Percentiles rank a stretch among this genome's conserved stretches.
These are phyloP conservation scores for Epizoanthus ramosus DNA, from an alignment of 92 coral and sea anemone genomes.

Conservation along the genomic window DNA sequence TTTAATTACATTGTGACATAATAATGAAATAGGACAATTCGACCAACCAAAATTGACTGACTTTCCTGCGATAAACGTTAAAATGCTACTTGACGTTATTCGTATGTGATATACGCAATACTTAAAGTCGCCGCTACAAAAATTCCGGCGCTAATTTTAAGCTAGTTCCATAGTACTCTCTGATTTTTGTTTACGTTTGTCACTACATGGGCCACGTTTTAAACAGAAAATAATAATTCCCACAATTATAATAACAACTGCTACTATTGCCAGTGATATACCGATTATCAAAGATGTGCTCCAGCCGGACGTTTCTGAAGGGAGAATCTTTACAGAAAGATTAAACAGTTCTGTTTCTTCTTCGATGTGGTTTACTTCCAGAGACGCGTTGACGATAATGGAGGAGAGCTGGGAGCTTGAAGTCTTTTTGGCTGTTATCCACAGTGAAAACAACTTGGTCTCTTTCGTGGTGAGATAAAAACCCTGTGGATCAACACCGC, in stretches of 20 bases:
- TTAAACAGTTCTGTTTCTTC: constrained; percentile 2
- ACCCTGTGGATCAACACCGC: not conserved
- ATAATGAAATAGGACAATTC: too few relatives aligned
- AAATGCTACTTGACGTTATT: too few relatives aligned
- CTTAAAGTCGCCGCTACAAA: too few relatives aligned
- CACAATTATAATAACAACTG: too few relatives aligned
- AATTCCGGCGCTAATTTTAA: not conserved
- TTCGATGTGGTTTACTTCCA: not conserved
- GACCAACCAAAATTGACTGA: too few relatives aligned
- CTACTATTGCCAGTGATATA: not conserved
- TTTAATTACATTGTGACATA: too few relatives aligned
- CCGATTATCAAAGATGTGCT: not conserved
- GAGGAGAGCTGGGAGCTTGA: not conserved
- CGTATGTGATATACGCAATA: too few relatives aligned
- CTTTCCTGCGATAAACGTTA: too few relatives aligned
- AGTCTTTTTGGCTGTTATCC: not conserved
- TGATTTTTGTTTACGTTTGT: not conserved
- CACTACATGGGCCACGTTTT: not conserved
- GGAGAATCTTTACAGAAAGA: not conserved
- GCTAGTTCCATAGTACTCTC: not conserved
- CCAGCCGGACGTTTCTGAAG: not conserved
- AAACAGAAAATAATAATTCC: too few relatives aligned
- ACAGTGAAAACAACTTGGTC: not conserved
- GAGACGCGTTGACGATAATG: not conserved
- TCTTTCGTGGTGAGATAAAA: not conserved